Conservation (phyloP, 2,888 invertebrate species). For the Brachypalpus laphriformis region DNA sequence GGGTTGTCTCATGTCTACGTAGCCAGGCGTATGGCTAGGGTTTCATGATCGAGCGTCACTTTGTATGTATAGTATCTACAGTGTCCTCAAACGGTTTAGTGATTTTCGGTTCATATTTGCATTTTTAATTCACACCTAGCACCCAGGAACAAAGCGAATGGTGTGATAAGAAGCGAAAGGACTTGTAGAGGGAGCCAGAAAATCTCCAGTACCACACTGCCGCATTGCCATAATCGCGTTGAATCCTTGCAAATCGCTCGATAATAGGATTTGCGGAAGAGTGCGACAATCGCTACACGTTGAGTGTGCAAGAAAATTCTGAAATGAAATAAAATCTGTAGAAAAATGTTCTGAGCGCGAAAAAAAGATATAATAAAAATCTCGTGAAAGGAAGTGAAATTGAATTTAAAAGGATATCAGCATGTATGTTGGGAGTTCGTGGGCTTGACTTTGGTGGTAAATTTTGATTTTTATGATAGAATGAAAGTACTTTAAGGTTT, state of each 20-base stretch:
- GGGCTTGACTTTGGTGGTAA: conserved; percentile 31
- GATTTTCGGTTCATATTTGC: conserved; percentile 72
- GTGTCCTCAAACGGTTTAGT: conserved; percentile 48
- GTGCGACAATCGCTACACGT: conserved; percentile 65
- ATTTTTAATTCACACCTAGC: conserved; percentile 68
- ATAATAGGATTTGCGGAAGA: conserved; percentile 72
- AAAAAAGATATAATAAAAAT: conserved; percentile 25
- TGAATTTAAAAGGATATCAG: conserved; percentile 70
- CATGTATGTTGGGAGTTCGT: conserved; percentile 49
- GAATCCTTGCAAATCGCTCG: conserved; percentile 72
- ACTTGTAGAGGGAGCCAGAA: conserved; percentile 1
- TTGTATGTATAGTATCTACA: conserved; percentile 12
- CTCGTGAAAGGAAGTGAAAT: conserved; percentile 57
- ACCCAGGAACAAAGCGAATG: conserved; percentile 18
- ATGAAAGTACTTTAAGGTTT: conserved; percentile 16
- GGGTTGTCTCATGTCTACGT: neutral
- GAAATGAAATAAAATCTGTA: conserved; percentile 58
- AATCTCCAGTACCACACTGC: conserved; percentile 31
- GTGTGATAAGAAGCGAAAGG: conserved; percentile 56
- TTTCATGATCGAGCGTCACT: conserved; percentile 38
- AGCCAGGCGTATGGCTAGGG: conserved; percentile 6
- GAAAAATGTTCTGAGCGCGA: conserved; percentile 42
- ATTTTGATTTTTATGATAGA: conserved; percentile 26
- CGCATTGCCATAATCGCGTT: conserved; percentile 54
- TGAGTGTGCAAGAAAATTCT: conserved; percentile 44